These are phyloP conservation scores for Lycophotia porphyrea DNA, from an alignment of 2,888 invertebrate genomes.

Conservation along the genomic window DNA sequence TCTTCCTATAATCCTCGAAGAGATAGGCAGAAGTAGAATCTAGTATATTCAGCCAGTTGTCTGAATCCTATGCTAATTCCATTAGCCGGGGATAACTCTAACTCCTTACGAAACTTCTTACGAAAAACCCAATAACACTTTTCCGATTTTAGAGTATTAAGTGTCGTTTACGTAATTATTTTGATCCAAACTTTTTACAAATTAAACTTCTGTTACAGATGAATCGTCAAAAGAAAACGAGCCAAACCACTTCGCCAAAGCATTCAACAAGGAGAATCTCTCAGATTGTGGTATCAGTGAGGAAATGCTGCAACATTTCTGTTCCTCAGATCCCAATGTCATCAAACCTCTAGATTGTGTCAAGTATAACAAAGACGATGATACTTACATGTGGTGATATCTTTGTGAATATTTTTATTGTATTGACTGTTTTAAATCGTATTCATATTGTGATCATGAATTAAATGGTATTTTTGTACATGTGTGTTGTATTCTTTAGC, in stretches of 20 bases:
- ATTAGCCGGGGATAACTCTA: background rate
- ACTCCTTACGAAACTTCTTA: background rate
- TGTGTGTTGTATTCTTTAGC: constrained; percentile 36
- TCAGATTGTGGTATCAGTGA: constrained; percentile 95
- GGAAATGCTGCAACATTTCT: constrained; percentile 92
- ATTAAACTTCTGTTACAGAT: constrained; percentile 76
- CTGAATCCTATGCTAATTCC: background rate
- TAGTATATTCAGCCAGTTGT: background rate
- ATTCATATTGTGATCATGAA: constrained; percentile 72
- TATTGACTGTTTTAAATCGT: constrained; percentile 48
- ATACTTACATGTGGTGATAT: constrained; percentile 89
- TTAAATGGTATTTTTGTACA: constrained; percentile 71
- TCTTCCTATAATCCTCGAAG: background rate
- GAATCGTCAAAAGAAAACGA: constrained; percentile 87
- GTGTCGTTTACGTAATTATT: too few species aligned
- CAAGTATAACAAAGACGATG: constrained; percentile 91
- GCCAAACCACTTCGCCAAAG: constrained; percentile 88
- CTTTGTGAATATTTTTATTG: constrained; percentile 52
- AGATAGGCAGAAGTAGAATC: background rate
- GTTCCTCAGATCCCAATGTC: constrained; percentile 89
- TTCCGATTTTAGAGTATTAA: too few species aligned
- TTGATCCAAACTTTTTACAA: background rate
- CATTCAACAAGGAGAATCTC: constrained; percentile 96
- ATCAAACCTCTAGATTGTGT: constrained; percentile 91
- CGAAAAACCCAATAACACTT: background rate